Evolutionary conservation across 1,140 invertebrate genomes (phyloP).

Genomic region (Ridgeia piscesae): DNA sequence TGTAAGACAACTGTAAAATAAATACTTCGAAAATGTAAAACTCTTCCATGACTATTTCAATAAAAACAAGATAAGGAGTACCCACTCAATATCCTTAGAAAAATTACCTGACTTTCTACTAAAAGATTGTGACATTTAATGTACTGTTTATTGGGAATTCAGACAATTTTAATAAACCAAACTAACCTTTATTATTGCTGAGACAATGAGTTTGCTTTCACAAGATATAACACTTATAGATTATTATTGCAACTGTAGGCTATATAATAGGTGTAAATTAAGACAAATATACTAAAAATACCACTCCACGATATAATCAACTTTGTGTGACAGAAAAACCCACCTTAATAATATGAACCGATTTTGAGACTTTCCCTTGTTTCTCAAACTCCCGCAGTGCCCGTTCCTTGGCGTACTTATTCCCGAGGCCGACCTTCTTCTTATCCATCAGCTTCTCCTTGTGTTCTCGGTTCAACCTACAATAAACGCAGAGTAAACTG

Average conservation of each 20-base stretch:
- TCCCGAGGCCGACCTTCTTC: constrained; percentile 59
- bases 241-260: not conserved
- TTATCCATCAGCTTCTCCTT: constrained; percentile 30
- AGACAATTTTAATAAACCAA: not conserved
- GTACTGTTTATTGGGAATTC: too few species aligned
- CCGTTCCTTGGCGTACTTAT: constrained; percentile 65
- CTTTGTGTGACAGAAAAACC: not conserved
- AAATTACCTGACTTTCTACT: too few species aligned
- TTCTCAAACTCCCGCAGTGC: constrained; percentile 61
- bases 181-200: not conserved
- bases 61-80: too few species aligned
- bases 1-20: too few species aligned
- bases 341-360: constrained; percentile 49
- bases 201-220: too few species aligned
- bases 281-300: not conserved
- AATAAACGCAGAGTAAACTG: not conserved
- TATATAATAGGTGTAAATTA: not conserved
- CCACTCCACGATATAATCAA: not conserved
- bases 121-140: too few species aligned
- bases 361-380: constrained; percentile 36
- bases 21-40: too few species aligned
- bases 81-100: too few species aligned
- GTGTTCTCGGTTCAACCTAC: constrained; percentile 33
- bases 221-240: constrained; percentile 7
- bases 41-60: too few species aligned